phyloP scores from a whole-genome alignment of 2,797 vertebrate species.

The Lacerta agilis region DNA sequence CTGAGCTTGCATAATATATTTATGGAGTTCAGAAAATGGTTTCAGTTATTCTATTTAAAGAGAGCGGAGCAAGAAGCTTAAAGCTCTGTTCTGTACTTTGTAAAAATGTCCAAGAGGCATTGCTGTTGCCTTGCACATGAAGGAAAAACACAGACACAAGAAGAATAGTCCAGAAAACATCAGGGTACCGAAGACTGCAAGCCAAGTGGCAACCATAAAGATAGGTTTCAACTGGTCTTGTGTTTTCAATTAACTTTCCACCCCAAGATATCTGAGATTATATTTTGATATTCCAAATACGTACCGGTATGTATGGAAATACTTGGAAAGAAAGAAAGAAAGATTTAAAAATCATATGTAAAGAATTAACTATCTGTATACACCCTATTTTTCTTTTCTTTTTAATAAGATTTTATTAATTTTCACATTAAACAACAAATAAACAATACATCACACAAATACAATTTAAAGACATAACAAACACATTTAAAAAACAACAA shows the following conservation, averaged over 20 bases:
- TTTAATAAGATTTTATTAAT: too few relatives aligned
- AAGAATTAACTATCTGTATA: background rate
- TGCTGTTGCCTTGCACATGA: slow-evolving; percentile 32
- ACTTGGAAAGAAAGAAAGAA: background rate
- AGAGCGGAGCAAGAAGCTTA: slow-evolving; percentile 21
- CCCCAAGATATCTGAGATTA: slow-evolving; percentile 25
- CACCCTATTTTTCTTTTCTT: background rate
- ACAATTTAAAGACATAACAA: too few relatives aligned
- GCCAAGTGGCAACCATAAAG: slow-evolving; percentile 45
- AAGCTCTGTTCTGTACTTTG: slow-evolving; percentile 7
- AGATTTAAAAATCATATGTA: background rate
- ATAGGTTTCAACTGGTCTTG: slow-evolving; percentile 9
- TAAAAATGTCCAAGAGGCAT: slow-evolving; percentile 34
- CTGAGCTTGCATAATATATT: slow-evolving; percentile 34
- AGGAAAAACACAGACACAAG: slow-evolving; percentile 27
- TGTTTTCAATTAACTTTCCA: slow-evolving; percentile 24
- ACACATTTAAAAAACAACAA: too few relatives aligned
- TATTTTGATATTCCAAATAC: slow-evolving; percentile 21
- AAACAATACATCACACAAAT: too few relatives aligned
- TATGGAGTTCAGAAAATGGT: slow-evolving; percentile 32
- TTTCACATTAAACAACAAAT: too few relatives aligned
- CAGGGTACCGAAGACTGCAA: slow-evolving; percentile 31
- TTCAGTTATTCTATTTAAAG: slow-evolving; percentile 32
- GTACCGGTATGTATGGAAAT: background rate
- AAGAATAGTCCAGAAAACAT: slow-evolving; percentile 46